These are phyloP conservation scores for Sinotaia quadrata DNA, from an alignment of 2,888 invertebrate species.

Conservation along the genomic window DNA sequence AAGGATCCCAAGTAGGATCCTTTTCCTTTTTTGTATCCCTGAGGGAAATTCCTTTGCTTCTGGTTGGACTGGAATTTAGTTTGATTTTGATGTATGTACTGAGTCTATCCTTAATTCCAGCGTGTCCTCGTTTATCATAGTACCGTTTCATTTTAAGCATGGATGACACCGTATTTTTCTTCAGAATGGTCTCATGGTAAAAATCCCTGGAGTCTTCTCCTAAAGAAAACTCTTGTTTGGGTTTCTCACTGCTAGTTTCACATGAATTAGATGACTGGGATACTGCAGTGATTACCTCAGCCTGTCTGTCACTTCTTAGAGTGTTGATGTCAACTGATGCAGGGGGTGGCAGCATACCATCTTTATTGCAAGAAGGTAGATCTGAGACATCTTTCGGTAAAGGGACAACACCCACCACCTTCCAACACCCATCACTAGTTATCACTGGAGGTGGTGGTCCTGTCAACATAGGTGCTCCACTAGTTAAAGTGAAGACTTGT, in stretches of 20 bases:
- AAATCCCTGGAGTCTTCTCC: constrained; percentile 12
- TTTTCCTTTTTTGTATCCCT: too few species aligned
- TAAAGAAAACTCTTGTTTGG: too few species aligned
- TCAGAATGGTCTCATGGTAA: constrained; percentile 15
- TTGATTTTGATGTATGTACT: too few species aligned
- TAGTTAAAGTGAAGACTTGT: not conserved
- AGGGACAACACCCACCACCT: constrained; percentile 24
- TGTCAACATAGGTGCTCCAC: not conserved
- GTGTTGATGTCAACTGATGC: not conserved
- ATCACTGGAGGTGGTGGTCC: not conserved
- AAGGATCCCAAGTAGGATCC: too few species aligned
- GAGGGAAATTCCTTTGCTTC: too few species aligned
- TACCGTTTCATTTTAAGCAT: constrained; percentile 26
- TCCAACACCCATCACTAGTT: constrained; percentile 11
- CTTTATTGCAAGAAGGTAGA: too few species aligned
- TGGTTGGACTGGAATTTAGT: too few species aligned
- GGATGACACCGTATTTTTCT: constrained; percentile 25
- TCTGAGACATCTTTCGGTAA: not conserved
- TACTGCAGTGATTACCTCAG: not conserved
- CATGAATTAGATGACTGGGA: too few species aligned
- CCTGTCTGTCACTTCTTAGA: not conserved
- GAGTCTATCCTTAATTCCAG: too few species aligned
- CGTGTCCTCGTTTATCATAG: not conserved
- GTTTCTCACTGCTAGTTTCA: too few species aligned
- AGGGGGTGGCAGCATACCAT: not conserved